Base-by-base conservation (phyloP, 2,113 vertebrate species). In the Lampris megalopsis region DNA sequence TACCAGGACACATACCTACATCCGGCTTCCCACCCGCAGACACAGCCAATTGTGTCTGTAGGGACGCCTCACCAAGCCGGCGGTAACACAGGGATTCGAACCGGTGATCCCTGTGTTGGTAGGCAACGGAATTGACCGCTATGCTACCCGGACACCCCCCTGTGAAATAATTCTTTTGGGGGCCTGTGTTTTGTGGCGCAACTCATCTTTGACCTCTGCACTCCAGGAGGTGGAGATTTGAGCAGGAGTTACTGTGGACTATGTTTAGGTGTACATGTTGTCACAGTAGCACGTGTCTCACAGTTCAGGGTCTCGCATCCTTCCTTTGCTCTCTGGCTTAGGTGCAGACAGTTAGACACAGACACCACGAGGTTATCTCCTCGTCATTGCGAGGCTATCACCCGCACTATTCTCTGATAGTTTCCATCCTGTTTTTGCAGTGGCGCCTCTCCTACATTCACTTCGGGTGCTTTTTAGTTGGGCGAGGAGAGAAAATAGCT, bases 361-460 rank as follows among this genome's bases (percentile, higher is more conserved):
- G 41, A 89, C 81, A 79, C 79, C 60, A 65, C 37, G 63, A 83
- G 73, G 83, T 90, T 92, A 90, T 88, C 84, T 53, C 5, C 10
- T 38, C 52, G 10, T 66, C 80, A 56, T 79, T 37, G 77, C 13
- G 7, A 75, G 79, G 67, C 54, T 10, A 45, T 79, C 43, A 9
- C 79, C 63, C 70, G 60, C 59, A 0, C 48, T 71, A 63, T 67
- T 65, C 74, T 53, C 56, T 63, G 53, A 86, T 80, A 80, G 73
- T 82, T 11, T 69, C 68, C 80, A 78, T 79, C 70, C 72, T 90
- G 86, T 81, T 84, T 81, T 61, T 80, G 62, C 57, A 63, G 49
- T 47, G 57, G 68, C 79, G 3, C 5, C 3, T 60, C 49, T 78
- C 37, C 4, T 78, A 24, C 57, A 13, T 57, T 37, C 35, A 9